Base-by-base conservation (phyloP, 2,888 invertebrate species). In the Thalpophila matura region DNA sequence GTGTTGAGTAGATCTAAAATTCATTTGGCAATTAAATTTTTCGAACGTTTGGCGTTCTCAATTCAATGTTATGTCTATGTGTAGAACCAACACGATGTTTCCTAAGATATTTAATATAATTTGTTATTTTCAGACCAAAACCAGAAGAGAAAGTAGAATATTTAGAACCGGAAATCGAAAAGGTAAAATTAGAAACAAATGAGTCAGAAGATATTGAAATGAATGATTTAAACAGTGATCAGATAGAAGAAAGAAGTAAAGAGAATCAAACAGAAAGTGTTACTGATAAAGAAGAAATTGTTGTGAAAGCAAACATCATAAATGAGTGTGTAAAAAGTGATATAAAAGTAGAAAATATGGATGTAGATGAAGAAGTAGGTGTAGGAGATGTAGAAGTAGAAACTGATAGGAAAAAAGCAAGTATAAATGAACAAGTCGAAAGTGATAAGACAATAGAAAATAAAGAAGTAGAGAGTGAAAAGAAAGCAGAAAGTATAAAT, bases 91-190 rank as follows among this genome's bases (percentile, higher is more conserved):
- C 4, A 6, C 2, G n/a, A 7, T 4, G 2, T 0, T 14, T n/a
- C n/a, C 0, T 14, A 14, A n/a, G 4, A 14, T 45, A 22, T 4
- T 27, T 2, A 54, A 55, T 14, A 18, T 5, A 1, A 5, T 10
- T 53, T 33, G 3, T 16, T 51, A 14, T 65, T 82, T 80, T n/a
- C 75, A 87, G 87, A 54, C 69, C 79, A 22, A 46, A 47, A 7
- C 57, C 43, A 31, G 63, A 58, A 18, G 50, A 16, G 22, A 63
- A 46, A 49, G 6, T 45, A 12, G 69, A 58, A 29, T 37, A 42
- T 18, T 20, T 49, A 29, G 27, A 46, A 26, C 0, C 18, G 14
- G 40, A 53, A 51, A 38, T n/a, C 29, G 26, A 43, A 16, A 49
- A 49, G 4, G 6, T 53, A 47, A 9, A 38, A 37, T 14, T 59